Evolutionary conservation across 1,140 invertebrate genomes (phyloP).

Genomic region (Colletes gigas): DNA sequence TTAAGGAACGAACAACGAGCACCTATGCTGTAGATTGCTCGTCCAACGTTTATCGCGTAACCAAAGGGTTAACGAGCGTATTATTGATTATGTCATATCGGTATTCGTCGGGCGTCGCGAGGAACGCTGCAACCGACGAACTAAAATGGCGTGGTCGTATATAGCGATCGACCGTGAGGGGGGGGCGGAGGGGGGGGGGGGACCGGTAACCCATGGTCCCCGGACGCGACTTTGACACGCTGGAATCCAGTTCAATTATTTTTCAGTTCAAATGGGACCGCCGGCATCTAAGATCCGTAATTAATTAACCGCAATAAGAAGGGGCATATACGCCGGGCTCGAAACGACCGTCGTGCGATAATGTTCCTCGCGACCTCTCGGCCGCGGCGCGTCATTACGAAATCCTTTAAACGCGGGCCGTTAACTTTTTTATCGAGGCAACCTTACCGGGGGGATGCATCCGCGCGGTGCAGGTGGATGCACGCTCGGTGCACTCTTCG

Average conservation of each 20-base stretch:
- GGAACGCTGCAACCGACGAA: slow-evolving; percentile 21
- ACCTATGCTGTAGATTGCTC: no score
- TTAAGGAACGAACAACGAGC: background rate
- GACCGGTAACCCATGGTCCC: background rate
- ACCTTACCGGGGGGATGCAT: background rate
- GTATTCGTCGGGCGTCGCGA: slow-evolving; percentile 10
- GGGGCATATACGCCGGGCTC: background rate
- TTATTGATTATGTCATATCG: slow-evolving; percentile 21
- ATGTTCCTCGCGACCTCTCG: slow-evolving; percentile 35
- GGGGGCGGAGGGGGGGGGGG: background rate
- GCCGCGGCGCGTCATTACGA: slow-evolving; percentile 28
- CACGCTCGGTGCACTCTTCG: background rate
- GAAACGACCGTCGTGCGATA: slow-evolving; percentile 39
- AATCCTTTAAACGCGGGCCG: slow-evolving; percentile 30
- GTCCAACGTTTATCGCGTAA: no score
- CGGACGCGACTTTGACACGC: slow-evolving; percentile 43
- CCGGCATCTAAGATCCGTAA: slow-evolving; percentile 42
- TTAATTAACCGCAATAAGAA: slow-evolving; percentile 59
- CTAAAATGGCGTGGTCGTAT: slow-evolving; percentile 37
- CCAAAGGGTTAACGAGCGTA: background rate
- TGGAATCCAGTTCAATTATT: slow-evolving; percentile 67
- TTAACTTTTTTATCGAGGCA: slow-evolving; percentile 40
- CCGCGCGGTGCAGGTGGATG: slow-evolving; percentile 21
- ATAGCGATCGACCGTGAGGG: background rate
- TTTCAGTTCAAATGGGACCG: slow-evolving; percentile 54